phyloP scores from a whole-genome alignment of 2,113 vertebrate genomes.

The Melanocharis versteri region DNA sequence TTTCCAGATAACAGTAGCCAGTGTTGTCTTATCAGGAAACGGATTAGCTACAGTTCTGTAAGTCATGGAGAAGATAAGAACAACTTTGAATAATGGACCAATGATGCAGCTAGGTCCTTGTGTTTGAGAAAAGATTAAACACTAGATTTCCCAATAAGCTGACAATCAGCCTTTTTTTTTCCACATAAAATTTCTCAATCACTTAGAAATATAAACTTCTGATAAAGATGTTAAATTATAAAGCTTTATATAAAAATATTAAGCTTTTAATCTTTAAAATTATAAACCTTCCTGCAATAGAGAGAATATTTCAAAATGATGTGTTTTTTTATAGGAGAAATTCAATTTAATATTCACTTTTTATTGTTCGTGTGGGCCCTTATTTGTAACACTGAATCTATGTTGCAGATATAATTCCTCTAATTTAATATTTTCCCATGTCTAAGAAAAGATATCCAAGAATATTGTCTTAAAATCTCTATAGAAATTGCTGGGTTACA shows the following conservation, averaged over 20 bases:
- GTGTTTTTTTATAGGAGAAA: not conserved
- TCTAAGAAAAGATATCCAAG: not conserved
- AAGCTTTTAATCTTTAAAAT: not conserved
- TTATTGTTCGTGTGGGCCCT: not conserved
- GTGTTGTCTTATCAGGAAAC: not conserved
- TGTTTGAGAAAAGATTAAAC: not conserved
- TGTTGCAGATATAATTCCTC: not conserved
- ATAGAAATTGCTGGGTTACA: not conserved
- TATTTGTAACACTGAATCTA: not conserved
- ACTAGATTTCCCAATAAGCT: not conserved
- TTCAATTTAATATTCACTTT: not conserved
- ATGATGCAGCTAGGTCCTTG: not conserved
- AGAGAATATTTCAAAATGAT: not conserved
- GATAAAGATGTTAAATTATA: not conserved
- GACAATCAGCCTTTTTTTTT: not conserved
- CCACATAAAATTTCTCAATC: not conserved
- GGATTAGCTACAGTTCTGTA: not conserved
- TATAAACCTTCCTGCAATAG: not conserved
- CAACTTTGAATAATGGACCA: not conserved
- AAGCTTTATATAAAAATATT: not conserved
- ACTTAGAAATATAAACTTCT: not conserved
- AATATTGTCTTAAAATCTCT: not conserved
- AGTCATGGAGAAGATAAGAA: not conserved
- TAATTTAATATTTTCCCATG: not conserved
- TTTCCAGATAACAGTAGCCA: conserved; percentile 25